Percentiles rank a stretch among this genome's conserved stretches.
phyloP scores from a whole-genome alignment of 2,888 invertebrate genomes.

The Tachina grossa region DNA sequence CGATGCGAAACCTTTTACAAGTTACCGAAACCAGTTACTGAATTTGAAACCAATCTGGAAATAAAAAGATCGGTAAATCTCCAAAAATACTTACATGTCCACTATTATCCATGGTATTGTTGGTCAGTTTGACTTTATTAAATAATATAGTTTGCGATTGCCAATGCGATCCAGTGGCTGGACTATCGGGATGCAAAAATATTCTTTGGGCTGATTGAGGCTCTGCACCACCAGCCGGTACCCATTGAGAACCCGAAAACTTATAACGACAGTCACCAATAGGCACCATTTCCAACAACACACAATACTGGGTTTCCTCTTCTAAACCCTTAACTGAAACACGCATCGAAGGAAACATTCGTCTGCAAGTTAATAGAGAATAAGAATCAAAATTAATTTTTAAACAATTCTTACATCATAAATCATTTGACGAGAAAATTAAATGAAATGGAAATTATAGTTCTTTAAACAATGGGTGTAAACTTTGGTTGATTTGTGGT shows the following conservation, averaged over 20 bases:
- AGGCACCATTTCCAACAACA: constrained; percentile 91
- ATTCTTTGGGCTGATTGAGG: constrained; percentile 89
- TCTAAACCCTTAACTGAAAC: constrained; percentile 90
- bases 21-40: too few relatives aligned
- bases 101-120: constrained; percentile 90
- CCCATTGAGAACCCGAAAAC: constrained; percentile 93
- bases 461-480: constrained; percentile 74
- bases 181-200: constrained; percentile 94
- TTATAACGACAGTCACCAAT: constrained; percentile 91
- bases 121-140: constrained; percentile 93
- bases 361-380: constrained; percentile 84
- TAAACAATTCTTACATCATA: constrained; percentile 62
- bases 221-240: constrained; percentile 93
- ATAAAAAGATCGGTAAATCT: not conserved
- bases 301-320: constrained; percentile 91
- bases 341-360: constrained; percentile 96
- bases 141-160: constrained; percentile 91
- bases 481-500: constrained; percentile 79
- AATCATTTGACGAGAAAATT: constrained; percentile 73
- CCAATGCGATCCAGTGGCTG: constrained; percentile 93
- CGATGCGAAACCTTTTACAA: too few relatives aligned
- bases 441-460: constrained; percentile 54
- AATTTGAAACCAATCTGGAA: too few relatives aligned
- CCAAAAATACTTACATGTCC: constrained; percentile 88
- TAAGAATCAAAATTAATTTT: not conserved